Conservation (phyloP, 2,888 invertebrate species). For the Pardosa pseudoannulata region DNA sequence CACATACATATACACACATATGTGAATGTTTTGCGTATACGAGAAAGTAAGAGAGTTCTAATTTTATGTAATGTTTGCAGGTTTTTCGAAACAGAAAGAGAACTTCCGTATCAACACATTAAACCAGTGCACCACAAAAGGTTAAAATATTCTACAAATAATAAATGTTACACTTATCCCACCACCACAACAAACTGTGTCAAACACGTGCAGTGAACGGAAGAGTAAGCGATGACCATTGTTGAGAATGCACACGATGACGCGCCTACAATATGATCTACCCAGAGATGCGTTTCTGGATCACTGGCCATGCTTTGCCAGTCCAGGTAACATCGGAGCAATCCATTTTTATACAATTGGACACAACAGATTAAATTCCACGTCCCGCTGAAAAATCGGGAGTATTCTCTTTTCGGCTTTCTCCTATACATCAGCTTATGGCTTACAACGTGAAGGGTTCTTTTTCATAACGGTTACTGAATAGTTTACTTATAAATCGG, state of each 20-base stretch:
- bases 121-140: too few relatives aligned
- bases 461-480: too few relatives aligned
- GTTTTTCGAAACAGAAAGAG: too few relatives aligned
- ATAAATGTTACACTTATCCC: neutral
- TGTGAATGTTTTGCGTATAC: too few relatives aligned
- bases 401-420: too few relatives aligned
- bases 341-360: conserved; percentile 6
- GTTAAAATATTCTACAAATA: neutral
- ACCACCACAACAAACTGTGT: conserved; percentile 13
- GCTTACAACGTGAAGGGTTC: too few relatives aligned
- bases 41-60: too few relatives aligned
- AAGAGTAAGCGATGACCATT: conserved; percentile 39
- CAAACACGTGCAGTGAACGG: conserved; percentile 17
- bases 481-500: too few relatives aligned
- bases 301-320: conserved; percentile 46
- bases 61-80: too few relatives aligned
- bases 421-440: too few relatives aligned
- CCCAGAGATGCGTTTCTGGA: conserved; percentile 53
- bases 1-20: too few relatives aligned
- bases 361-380: neutral
- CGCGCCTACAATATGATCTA: conserved; percentile 28
- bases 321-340: neutral
- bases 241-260: conserved; percentile 1
- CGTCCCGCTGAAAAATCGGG: neutral
- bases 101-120: too few relatives aligned